phyloP scores from a whole-genome alignment of 2,888 invertebrate species.

The Lasioglossum vierecki region DNA sequence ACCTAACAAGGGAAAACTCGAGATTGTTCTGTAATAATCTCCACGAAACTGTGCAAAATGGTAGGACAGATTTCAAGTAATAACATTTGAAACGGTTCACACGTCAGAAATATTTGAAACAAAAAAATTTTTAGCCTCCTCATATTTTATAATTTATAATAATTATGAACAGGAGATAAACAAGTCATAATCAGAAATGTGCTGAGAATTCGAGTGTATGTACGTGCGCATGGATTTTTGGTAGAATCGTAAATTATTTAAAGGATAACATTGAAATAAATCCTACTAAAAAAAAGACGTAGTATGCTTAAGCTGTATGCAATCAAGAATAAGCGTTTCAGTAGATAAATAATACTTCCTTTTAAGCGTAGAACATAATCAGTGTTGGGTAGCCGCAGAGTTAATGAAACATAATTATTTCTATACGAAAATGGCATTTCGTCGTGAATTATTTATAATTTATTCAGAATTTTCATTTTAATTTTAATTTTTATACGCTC shows the following conservation, averaged over 20 bases:
- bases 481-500: background rate
- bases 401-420: background rate
- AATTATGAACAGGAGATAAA: background rate
- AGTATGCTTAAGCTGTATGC: constrained; percentile 66
- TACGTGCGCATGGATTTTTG: constrained; percentile 45
- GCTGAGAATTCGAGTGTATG: constrained; percentile 48
- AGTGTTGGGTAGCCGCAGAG: constrained; percentile 61
- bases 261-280: constrained; percentile 30
- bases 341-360: constrained; percentile 57
- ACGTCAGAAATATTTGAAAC: background rate
- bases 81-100: background rate
- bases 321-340: constrained; percentile 57
- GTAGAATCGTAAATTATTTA: constrained; percentile 46
- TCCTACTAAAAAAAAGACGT: constrained; percentile 27
- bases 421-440: constrained; percentile 19
- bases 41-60: background rate
- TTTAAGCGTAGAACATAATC: constrained; percentile 52
- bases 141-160: background rate
- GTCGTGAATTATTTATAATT: background rate
- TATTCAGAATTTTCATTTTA: background rate
- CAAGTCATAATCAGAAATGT: background rate
- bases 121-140: background rate
- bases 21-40: background rate
- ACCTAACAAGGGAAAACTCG: background rate
- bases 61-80: background rate